Conservation (phyloP, 2,797 vertebrate genomes). For the Loris lydekkerianus region DNA sequence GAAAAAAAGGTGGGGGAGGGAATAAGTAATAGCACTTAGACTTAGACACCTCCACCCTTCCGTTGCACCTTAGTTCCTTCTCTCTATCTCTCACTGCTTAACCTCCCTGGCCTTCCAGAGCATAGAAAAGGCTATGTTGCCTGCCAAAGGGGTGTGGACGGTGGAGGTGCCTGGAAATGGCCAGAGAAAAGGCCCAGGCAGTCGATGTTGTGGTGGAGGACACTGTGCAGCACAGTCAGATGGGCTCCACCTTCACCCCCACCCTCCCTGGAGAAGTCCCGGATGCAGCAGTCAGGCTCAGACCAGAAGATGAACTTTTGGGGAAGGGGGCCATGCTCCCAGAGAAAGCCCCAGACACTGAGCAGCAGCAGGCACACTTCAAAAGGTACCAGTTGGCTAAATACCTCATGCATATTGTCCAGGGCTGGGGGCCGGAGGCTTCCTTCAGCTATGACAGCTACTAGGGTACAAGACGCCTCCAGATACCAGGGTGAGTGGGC, state of each 20-base stretch:
- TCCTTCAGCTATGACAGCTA: constrained; percentile 96
- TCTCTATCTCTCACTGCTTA: background rate
- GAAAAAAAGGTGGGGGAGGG: constrained; percentile 60
- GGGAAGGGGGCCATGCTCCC: constrained; percentile 95
- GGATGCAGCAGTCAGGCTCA: constrained; percentile 92
- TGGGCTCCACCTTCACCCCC: constrained; percentile 93
- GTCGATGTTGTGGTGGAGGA: constrained; percentile 96
- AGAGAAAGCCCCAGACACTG: constrained; percentile 96
- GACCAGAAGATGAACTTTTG: constrained; percentile 96
- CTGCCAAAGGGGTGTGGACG: constrained; percentile 67
- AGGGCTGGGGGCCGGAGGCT: constrained; percentile 94
- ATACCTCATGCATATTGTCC: constrained; percentile 95
- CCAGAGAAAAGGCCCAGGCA: constrained; percentile 94
- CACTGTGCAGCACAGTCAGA: constrained; percentile 94
- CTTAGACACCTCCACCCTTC: constrained; percentile 18
- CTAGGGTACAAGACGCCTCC: constrained; percentile 93
- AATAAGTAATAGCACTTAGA: constrained; percentile 62
- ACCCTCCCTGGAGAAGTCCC: constrained; percentile 94
- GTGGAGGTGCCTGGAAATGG: constrained; percentile 91
- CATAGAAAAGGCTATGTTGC: constrained; percentile 62
- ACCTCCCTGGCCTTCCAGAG: background rate
- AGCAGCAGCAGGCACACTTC: constrained; percentile 95
- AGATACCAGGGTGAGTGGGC: constrained; percentile 94
- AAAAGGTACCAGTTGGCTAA: constrained; percentile 93
- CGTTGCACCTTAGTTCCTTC: constrained; percentile 10